These are phyloP conservation scores for Phalacrocorax aristotelis DNA, from an alignment of 2,113 vertebrate genomes.

Conservation along the genomic window DNA sequence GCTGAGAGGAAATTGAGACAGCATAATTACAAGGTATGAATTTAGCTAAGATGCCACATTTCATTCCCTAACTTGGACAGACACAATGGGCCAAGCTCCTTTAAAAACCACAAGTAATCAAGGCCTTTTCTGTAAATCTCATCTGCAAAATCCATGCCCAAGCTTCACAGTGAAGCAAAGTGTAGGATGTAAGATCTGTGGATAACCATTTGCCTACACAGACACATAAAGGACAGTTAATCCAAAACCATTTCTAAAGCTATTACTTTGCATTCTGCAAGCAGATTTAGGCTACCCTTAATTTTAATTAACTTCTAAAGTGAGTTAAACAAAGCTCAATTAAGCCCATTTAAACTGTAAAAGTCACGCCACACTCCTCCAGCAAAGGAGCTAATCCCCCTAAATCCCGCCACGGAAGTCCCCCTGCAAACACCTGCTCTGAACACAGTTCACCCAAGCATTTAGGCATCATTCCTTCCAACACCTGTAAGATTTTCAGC, in stretches of 20 bases:
- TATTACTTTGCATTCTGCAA: constrained; percentile 1
- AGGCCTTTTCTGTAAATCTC: constrained; percentile 38
- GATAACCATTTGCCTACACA: neutral
- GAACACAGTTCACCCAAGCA: neutral
- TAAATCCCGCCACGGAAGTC: neutral
- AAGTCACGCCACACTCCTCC: neutral
- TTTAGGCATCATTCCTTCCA: neutral
- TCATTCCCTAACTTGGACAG: neutral
- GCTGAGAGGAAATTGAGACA: constrained; percentile 54
- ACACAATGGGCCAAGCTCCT: constrained; percentile 27
- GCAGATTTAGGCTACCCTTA: constrained; percentile 30
- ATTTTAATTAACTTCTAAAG: constrained; percentile 49
- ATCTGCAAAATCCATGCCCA: constrained; percentile 16
- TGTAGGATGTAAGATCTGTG: neutral
- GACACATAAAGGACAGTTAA: neutral
- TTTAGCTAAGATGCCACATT: constrained; percentile 38
- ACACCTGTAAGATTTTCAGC: neutral
- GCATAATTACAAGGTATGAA: constrained; percentile 49
- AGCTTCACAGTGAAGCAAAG: neutral
- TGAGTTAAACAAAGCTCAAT: constrained; percentile 38
- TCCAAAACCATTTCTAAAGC: constrained; percentile 30
- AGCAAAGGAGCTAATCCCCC: neutral
- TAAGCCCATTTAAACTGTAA: constrained; percentile 19
- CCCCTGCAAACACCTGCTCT: neutral
- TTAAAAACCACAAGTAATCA: constrained; percentile 26